Evolutionary conservation across 2,888 invertebrate genomes (phyloP).

Genomic region (Palloptera scutellata): DNA sequence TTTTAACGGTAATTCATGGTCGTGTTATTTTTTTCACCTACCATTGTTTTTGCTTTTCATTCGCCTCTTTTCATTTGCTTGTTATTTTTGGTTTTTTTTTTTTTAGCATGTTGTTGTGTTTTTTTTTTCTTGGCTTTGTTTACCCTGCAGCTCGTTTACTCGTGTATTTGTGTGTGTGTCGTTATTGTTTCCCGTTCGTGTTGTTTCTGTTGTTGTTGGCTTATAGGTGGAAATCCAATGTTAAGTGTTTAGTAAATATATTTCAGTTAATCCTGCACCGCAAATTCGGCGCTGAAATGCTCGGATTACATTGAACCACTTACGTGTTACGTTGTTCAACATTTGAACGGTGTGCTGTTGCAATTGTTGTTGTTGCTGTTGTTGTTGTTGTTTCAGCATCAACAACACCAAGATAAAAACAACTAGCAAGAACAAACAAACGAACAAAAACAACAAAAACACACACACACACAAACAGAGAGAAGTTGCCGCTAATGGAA

Average conservation of each 20-base stretch:
- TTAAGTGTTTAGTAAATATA: no score
- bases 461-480: not conserved
- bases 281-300: no score
- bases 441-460: not conserved
- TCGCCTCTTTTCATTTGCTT: not conserved
- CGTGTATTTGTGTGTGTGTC: no score
- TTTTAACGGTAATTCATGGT: slow-evolving; percentile 58
- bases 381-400: not conserved
- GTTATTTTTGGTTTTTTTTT: not conserved
- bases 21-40: slow-evolving; percentile 37
- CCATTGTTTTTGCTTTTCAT: not conserved
- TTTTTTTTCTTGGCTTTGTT: no score
- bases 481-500: slow-evolving; percentile 16
- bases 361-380: not conserved
- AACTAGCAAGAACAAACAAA: not conserved
- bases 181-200: not conserved
- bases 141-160: no score
- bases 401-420: not conserved
- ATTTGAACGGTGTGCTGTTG: not conserved
- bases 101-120: no score
- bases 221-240: no score
- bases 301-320: no score
- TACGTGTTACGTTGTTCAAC: not conserved
- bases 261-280: no score
- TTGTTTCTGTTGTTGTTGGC: no score